phyloP scores from a whole-genome alignment of 2,888 invertebrate species.

The Lasioglossum zephyrum region DNA sequence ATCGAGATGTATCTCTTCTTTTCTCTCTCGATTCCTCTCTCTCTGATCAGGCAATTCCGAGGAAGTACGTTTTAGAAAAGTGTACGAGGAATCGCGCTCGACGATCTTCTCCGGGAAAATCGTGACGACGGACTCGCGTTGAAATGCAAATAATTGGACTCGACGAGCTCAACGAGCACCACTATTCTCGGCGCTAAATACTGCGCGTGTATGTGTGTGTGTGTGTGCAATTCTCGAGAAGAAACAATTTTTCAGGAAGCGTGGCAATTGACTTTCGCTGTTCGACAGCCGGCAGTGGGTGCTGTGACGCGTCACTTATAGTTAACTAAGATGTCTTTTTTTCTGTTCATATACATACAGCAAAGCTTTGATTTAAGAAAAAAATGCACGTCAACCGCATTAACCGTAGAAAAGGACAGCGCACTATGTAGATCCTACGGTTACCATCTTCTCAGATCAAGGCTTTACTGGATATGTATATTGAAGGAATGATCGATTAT shows the following conservation, averaged over 20 bases:
- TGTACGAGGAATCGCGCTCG: not conserved
- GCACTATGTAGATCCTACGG: too few species aligned
- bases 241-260: not conserved
- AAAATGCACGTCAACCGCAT: too few species aligned
- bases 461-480: too few species aligned
- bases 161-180: not conserved
- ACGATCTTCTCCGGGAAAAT: conserved; percentile 1
- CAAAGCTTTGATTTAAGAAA: too few species aligned
- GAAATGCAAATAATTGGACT: not conserved
- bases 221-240: not conserved
- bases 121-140: not conserved
- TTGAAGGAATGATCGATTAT: conserved; percentile 12
- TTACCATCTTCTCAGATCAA: too few species aligned
- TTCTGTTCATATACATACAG: not conserved
- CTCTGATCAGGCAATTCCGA: conserved; percentile 19
- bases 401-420: too few species aligned
- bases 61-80: conserved; percentile 40
- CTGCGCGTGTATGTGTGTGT: not conserved
- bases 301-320: not conserved
- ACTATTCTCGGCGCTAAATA: not conserved
- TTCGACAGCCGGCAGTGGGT: not conserved
- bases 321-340: not conserved
- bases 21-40: conserved; percentile 22
- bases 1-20: conserved; percentile 21
- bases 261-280: not conserved